Evolutionary conservation across 2,888 invertebrate genomes (phyloP).

Genomic region (Oscheius myriophilus): DNA sequence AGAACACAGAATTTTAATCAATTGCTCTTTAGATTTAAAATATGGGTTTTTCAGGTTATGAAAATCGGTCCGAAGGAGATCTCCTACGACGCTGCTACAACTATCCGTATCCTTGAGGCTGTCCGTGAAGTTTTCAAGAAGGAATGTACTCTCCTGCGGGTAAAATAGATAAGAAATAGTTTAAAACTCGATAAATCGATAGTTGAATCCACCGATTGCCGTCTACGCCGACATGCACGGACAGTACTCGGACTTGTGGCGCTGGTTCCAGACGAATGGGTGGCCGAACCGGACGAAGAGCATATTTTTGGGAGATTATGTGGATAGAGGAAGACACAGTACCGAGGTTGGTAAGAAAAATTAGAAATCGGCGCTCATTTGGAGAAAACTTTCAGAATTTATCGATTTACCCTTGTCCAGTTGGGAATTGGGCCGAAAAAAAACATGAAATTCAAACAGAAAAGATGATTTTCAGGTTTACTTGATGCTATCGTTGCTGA

Average conservation of each 20-base stretch:
- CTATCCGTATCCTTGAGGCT: constrained; percentile 6
- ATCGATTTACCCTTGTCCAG: no score
- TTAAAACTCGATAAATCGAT: background rate
- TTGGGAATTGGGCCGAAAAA: no score
- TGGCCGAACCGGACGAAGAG: constrained; percentile 30
- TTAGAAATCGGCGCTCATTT: no score
- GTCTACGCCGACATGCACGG: constrained; percentile 25
- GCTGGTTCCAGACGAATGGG: constrained; percentile 19
- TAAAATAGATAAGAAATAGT: background rate
- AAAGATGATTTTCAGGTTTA: constrained; percentile 15
- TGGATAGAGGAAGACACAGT: constrained; percentile 53
- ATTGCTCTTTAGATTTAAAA: no score
- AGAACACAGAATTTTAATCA: no score
- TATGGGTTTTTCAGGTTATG: background rate
- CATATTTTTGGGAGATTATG: constrained; percentile 51
- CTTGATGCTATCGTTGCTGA: constrained; percentile 39
- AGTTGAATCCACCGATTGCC: constrained; percentile 9
- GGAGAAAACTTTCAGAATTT: no score
- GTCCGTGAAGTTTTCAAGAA: background rate
- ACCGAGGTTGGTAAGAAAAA: constrained; percentile 32
- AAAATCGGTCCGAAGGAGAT: constrained; percentile 3
- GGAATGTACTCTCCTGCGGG: constrained; percentile 3
- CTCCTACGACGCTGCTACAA: background rate
- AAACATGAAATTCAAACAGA: no score
- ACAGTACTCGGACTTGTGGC: constrained; percentile 20